These are phyloP conservation scores for Zeugodacus cucurbitae DNA, from an alignment of 1,140 invertebrate genomes.

Conservation along the genomic window DNA sequence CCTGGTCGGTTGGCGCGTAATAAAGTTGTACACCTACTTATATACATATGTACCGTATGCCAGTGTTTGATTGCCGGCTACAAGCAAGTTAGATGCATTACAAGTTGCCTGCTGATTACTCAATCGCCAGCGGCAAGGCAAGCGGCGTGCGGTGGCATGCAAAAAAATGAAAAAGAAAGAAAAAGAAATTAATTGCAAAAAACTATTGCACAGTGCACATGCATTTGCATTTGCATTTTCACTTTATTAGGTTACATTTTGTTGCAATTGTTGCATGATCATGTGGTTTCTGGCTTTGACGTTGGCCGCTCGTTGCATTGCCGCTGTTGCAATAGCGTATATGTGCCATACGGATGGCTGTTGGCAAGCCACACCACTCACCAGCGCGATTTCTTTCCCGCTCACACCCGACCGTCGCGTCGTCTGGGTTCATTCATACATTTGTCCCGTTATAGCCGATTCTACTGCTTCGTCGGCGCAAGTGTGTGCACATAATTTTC, in stretches of 20 bases:
- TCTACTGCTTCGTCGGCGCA: neutral
- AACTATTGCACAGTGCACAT: neutral
- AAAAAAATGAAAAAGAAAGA: neutral
- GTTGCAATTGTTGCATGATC: neutral
- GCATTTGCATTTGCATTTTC: neutral
- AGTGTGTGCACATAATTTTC: neutral
- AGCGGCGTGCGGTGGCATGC: neutral
- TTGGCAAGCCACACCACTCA: neutral
- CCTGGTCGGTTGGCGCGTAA: no score
- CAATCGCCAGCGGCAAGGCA: neutral
- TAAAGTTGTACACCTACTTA: neutral
- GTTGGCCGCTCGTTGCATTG: neutral
- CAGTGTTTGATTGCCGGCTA: no score
- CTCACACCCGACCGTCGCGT: neutral
- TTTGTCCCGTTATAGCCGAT: neutral
- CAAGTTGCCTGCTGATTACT: neutral
- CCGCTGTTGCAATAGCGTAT: neutral
- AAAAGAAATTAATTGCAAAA: neutral
- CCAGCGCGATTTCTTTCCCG: neutral
- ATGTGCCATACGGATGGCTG: neutral
- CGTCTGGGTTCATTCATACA: neutral
- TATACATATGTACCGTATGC: no score
- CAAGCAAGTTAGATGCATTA: no score
- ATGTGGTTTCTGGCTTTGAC: neutral
- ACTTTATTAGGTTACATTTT: neutral